phyloP scores from a whole-genome alignment of 2,797 vertebrate genomes.

The Apogon hyalosoma region DNA sequence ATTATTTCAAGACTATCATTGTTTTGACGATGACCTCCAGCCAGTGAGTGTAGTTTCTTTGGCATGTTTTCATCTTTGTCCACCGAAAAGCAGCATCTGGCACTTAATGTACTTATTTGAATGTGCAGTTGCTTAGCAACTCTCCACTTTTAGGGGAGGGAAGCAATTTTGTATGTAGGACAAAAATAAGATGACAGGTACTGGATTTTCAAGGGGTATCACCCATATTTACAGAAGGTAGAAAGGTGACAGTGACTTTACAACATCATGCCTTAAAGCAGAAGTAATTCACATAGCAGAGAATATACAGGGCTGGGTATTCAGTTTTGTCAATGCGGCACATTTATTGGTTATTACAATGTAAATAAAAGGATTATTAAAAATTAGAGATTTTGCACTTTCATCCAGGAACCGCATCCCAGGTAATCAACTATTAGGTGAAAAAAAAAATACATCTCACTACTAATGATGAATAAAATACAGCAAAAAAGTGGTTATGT shows the following conservation, averaged over 20 bases:
- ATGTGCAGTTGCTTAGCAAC: constrained; percentile 69
- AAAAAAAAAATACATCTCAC: background rate
- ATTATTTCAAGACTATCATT: constrained; percentile 21
- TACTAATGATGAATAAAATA: background rate
- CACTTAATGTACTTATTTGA: constrained; percentile 57
- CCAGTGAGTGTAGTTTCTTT: constrained; percentile 41
- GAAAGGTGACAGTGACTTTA: background rate
- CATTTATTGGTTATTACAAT: too few relatives aligned
- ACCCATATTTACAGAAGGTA: background rate
- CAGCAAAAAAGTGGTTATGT: background rate
- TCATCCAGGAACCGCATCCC: background rate
- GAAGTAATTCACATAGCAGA: too few relatives aligned
- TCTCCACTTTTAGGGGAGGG: constrained; percentile 15
- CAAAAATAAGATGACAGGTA: constrained; percentile 31
- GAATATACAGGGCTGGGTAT: too few relatives aligned
- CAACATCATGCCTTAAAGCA: background rate
- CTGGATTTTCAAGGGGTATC: constrained; percentile 13
- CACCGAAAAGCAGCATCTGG: constrained; percentile 62
- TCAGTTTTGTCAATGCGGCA: too few relatives aligned
- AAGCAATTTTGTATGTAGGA: constrained; percentile 23
- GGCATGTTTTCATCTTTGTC: constrained; percentile 35
- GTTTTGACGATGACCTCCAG: constrained; percentile 12
- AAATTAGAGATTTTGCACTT: too few relatives aligned
- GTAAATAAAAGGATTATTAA: too few relatives aligned
- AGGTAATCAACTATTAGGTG: background rate